phyloP scores from a whole-genome alignment of 2,113 vertebrate species.

The Callocephalon fimbriatum region DNA sequence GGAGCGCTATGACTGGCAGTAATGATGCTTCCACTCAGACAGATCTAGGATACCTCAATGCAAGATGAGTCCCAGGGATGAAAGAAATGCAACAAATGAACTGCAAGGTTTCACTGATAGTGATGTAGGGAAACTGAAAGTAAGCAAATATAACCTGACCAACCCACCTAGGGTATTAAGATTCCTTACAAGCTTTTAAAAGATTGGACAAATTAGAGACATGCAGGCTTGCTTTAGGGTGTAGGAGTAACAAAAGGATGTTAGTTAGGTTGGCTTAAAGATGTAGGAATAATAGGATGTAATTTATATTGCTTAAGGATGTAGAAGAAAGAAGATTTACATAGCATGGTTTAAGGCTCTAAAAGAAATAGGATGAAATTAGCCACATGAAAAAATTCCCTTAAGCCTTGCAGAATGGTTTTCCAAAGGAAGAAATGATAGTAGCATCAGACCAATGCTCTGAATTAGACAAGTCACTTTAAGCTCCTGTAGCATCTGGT shows the following conservation, averaged over 20 bases:
- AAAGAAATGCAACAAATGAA: neutral
- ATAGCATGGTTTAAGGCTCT: neutral
- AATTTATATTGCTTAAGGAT: conserved; percentile 17
- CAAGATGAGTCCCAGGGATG: neutral
- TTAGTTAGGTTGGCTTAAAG: neutral
- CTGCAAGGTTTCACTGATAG: neutral
- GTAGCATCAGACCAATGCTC: neutral
- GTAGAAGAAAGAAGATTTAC: conserved; percentile 1
- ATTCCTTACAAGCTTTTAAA: neutral
- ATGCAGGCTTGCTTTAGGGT: neutral
- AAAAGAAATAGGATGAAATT: conserved; percentile 41
- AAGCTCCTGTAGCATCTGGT: neutral
- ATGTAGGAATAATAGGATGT: conserved; percentile 12
- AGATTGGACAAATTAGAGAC: neutral
- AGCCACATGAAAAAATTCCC: conserved; percentile 14
- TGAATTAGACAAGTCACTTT: neutral
- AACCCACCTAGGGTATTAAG: neutral
- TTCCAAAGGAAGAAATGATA: neutral
- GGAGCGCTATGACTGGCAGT: neutral
- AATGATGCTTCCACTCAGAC: neutral
- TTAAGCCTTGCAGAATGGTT: neutral
- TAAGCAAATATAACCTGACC: neutral
- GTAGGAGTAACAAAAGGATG: neutral
- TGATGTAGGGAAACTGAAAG: neutral
- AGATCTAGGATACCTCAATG: neutral